Conservation (phyloP, 92 coral and sea anemone genomes). For the Epizoanthus rinbou region DNA sequence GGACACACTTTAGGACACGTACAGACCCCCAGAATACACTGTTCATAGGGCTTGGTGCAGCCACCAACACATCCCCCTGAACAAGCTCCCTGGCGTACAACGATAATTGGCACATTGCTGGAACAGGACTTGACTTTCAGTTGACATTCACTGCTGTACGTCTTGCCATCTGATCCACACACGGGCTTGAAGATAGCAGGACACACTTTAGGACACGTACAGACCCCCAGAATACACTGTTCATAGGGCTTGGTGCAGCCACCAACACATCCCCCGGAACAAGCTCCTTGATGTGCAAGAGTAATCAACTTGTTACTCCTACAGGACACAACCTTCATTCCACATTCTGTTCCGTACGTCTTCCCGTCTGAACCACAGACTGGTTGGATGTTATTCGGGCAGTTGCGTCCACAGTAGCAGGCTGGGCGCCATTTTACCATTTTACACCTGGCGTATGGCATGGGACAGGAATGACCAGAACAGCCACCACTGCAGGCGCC, state of each 20-base stretch:
- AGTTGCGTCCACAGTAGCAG: neutral
- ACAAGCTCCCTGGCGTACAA: neutral
- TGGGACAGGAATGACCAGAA: neutral
- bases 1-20: neutral
- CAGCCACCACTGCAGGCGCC: neutral
- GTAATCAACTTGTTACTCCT: neutral
- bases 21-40: neutral
- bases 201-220: neutral
- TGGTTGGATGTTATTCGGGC: neutral
- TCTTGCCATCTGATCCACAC: conserved; percentile 30
- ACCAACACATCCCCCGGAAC: neutral
- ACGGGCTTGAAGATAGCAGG: neutral
- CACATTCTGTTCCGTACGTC: neutral
- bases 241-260: conserved; percentile 9
- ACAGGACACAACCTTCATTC: neutral
- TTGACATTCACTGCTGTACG: neutral
- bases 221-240: neutral
- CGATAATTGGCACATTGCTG: neutral
- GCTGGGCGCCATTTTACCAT: neutral
- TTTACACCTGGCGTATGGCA: neutral
- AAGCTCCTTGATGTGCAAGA: neutral
- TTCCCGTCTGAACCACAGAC: conserved; percentile 28
- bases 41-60: conserved; percentile 3
- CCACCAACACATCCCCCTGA: neutral
- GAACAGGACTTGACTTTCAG: neutral